These are phyloP conservation scores for Aleiodes leptofemur DNA, from an alignment of 2,888 invertebrate genomes.

Conservation along the genomic window DNA sequence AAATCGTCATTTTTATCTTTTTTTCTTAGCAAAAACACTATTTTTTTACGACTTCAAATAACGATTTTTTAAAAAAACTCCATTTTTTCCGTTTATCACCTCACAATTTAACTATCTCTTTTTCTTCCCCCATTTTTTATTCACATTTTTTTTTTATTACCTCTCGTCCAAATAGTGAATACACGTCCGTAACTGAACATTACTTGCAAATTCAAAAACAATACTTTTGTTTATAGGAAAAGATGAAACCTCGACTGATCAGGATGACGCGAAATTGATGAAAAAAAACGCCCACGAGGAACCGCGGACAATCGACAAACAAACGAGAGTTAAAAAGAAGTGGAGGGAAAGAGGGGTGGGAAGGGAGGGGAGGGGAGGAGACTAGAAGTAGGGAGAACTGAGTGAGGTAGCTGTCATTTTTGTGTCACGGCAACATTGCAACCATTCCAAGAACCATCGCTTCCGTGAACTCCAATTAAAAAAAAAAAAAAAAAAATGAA, in stretches of 20 bases:
- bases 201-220: neutral
- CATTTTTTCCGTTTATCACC: no score
- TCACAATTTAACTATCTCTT: no score
- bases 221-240: neutral
- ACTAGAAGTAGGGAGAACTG: neutral
- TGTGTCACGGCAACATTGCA: constrained; percentile 28
- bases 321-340: constrained; percentile 15
- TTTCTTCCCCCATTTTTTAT: neutral
- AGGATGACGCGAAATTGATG: neutral
- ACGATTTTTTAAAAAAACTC: neutral
- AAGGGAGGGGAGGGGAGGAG: neutral
- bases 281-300: neutral
- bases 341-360: neutral
- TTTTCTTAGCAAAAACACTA: neutral
- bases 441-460: neutral
- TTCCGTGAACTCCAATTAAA: constrained; percentile 19
- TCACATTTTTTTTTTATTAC: constrained; percentile 4
- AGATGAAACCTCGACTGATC: constrained; percentile 18
- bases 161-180: constrained; percentile 36
- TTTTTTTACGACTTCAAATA: neutral
- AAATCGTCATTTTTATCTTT: constrained; percentile 2
- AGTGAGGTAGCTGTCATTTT: constrained; percentile 6
- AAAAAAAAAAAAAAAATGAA: neutral
- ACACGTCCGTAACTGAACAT: constrained; percentile 41
- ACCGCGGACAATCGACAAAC: constrained; percentile 15